These are phyloP conservation scores for Sinosuthora webbiana DNA, from an alignment of 2,113 vertebrate species.

Conservation along the genomic window DNA sequence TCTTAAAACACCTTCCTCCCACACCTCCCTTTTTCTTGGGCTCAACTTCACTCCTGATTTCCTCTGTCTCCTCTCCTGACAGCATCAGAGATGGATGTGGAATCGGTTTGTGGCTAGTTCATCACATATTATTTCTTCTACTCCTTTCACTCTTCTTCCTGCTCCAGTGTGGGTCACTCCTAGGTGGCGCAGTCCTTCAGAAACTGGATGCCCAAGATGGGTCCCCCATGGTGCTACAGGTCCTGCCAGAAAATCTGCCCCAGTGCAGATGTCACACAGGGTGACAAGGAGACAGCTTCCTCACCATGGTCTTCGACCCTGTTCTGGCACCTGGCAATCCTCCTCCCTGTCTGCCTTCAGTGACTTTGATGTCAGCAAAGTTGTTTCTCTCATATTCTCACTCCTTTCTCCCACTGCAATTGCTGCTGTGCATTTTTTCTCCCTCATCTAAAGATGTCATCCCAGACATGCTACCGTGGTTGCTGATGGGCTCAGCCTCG, in stretches of 20 bases:
- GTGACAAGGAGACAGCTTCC: neutral
- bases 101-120: neutral
- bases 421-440: neutral
- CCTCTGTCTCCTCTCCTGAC: neutral
- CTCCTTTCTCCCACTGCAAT: neutral
- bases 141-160: neutral
- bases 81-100: no score
- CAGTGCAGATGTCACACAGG: neutral
- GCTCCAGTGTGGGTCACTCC: neutral
- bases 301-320: neutral
- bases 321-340: accelerated
- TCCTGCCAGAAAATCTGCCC: neutral
- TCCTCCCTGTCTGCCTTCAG: accelerated
- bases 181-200: no score
- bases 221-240: neutral
- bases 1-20: neutral
- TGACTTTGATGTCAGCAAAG: neutral
- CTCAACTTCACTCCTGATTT: neutral
- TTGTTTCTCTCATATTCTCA: neutral
- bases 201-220: neutral
- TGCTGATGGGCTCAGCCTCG: neutral
- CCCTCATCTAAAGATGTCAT: neutral
- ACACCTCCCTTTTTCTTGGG: neutral
- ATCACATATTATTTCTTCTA: neutral
- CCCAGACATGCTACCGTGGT: neutral